These are phyloP conservation scores for Mustela lutreola DNA, from an alignment of 2,113 vertebrate species.

Conservation along the genomic window DNA sequence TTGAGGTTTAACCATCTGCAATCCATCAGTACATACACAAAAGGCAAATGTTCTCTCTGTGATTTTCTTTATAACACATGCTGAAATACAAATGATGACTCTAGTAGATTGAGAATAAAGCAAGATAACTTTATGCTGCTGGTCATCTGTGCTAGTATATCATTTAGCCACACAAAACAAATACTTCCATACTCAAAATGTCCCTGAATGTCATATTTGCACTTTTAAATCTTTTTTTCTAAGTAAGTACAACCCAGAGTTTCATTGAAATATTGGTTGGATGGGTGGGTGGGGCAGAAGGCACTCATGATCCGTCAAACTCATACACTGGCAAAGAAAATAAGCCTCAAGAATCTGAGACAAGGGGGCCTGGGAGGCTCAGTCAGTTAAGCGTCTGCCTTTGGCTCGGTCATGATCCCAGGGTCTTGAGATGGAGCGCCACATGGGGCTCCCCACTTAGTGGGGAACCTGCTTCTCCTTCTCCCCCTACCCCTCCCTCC, in stretches of 20 bases:
- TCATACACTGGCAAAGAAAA: background rate
- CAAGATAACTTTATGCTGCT: background rate
- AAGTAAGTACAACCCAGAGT: background rate
- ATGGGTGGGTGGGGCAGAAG: background rate
- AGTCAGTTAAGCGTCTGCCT: background rate
- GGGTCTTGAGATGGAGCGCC: background rate
- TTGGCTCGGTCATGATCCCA: background rate
- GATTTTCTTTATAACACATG: background rate
- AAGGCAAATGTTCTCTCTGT: background rate
- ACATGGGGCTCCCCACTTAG: background rate
- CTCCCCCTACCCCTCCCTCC: background rate
- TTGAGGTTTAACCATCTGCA: background rate
- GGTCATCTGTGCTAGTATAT: background rate
- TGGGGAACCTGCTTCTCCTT: background rate
- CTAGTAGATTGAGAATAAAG: background rate
- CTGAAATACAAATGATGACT: slow-evolving; percentile 40
- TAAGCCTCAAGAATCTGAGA: slow-evolving; percentile 11
- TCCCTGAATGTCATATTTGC: background rate
- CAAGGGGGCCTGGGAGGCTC: background rate
- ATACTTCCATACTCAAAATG: background rate
- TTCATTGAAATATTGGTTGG: background rate
- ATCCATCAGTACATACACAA: background rate
- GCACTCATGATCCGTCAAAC: background rate
- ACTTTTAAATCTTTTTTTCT: background rate
- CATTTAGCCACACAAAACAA: background rate